phyloP scores from a whole-genome alignment of 1,140 invertebrate species.

The Drosophila repletoides region DNA sequence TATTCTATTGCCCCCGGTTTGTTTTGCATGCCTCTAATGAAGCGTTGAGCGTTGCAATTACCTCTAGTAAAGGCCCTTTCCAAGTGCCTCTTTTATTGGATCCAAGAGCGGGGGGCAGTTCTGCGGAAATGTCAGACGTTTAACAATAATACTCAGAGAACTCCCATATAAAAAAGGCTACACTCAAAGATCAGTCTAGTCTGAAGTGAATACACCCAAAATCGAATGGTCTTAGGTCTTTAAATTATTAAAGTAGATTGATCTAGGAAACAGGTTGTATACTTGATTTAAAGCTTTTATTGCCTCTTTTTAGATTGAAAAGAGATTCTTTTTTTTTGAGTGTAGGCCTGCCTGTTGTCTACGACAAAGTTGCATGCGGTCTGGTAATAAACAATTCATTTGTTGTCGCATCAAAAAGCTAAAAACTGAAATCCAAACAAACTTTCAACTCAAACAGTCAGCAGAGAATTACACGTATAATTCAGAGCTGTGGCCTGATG shows the following conservation, averaged over 20 bases:
- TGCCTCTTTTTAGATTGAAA: too few relatives aligned
- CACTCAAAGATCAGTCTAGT: too few relatives aligned
- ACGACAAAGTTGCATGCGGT: constrained; percentile 59
- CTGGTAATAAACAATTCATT: constrained; percentile 66
- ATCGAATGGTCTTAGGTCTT: too few relatives aligned
- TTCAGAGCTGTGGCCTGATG: constrained; percentile 18
- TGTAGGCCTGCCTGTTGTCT: too few relatives aligned
- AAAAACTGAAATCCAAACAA: constrained; percentile 35
- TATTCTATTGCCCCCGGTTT: constrained; percentile 55
- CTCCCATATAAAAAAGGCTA: too few relatives aligned
- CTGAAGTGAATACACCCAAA: too few relatives aligned
- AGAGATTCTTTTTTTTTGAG: too few relatives aligned
- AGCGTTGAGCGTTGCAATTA: constrained; percentile 52
- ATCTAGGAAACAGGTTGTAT: too few relatives aligned
- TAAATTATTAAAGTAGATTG: too few relatives aligned
- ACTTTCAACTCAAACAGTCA: constrained; percentile 17
- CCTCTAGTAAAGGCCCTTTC: constrained; percentile 8
- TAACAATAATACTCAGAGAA: too few relatives aligned
- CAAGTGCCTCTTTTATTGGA: constrained; percentile 18
- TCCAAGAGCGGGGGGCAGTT: constrained; percentile 3
- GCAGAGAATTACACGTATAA: constrained; percentile 24
- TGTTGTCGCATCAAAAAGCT: constrained; percentile 66
- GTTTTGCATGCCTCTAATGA: constrained; percentile 73
- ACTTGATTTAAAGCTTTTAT: too few relatives aligned
- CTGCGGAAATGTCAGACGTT: constrained; percentile 55